phyloP scores from a whole-genome alignment of 2,113 vertebrate species.

The Chrysochloris asiatica region DNA sequence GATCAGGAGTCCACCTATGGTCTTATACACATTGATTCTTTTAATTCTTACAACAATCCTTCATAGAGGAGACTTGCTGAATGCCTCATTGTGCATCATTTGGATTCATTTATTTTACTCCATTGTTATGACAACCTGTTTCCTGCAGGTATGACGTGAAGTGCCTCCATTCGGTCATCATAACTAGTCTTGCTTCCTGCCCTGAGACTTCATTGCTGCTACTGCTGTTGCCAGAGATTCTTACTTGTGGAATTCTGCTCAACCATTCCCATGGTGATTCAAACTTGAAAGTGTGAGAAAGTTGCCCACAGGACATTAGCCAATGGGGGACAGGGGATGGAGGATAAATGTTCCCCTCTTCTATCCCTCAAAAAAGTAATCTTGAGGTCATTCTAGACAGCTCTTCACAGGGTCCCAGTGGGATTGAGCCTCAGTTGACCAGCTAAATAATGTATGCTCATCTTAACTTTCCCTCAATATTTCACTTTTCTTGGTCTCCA shows the following conservation, averaged over 20 bases:
- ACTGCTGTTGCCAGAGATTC: neutral
- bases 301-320: neutral
- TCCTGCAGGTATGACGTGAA: neutral
- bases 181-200: neutral
- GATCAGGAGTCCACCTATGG: too few relatives aligned
- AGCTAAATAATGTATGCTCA: neutral
- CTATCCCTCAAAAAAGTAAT: neutral
- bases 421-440: neutral
- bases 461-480: neutral
- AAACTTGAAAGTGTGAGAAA: neutral
- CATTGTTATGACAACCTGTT: constrained; percentile 3
- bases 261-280: neutral
- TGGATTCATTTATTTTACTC: neutral
- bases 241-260: neutral
- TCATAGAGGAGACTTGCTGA: neutral
- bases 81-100: neutral
- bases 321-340: neutral
- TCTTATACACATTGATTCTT: neutral
- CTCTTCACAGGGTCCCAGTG: neutral
- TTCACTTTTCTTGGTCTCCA: neutral
- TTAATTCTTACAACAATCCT: neutral
- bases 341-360: neutral
- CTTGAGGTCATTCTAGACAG: neutral
- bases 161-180: neutral
- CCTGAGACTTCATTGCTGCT: neutral